Conservation (phyloP, 2,888 invertebrate genomes). For the Troides oblongomaculatus region DNA sequence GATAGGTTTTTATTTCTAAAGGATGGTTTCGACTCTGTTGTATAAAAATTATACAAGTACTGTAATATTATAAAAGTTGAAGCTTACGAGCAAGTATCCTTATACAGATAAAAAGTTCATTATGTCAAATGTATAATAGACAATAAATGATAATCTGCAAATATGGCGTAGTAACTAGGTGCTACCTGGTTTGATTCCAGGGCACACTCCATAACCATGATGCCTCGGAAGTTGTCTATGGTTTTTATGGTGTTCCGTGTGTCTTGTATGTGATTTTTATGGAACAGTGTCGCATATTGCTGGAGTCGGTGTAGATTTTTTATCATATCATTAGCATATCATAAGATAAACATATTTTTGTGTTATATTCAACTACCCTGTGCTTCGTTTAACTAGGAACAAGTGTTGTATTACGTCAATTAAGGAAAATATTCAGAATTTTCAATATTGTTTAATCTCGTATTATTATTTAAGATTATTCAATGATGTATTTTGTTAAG, state of each 20-base stretch:
- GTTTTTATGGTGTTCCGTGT: conserved; percentile 22
- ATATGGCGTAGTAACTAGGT: too few species aligned
- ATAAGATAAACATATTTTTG: conserved; percentile 60
- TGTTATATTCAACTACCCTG: conserved; percentile 46
- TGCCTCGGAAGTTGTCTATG: too few species aligned
- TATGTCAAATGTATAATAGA: background rate
- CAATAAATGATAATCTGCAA: background rate
- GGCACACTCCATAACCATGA: background rate
- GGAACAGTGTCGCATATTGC: conserved; percentile 54
- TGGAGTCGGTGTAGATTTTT: conserved; percentile 74
- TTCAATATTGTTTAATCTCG: background rate
- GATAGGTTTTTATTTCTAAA: conserved; percentile 33
- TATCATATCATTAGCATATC: conserved; percentile 79
- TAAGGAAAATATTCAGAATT: conserved; percentile 1
- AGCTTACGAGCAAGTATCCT: background rate
- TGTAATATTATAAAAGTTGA: background rate
- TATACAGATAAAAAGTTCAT: background rate
- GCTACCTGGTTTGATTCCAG: too few species aligned
- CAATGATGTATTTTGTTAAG: background rate
- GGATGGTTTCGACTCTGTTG: conserved; percentile 14
- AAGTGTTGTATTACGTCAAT: conserved; percentile 5
- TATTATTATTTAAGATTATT: conserved; percentile 6
- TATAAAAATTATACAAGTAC: conserved; percentile 16
- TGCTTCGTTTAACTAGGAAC: conserved; percentile 31
- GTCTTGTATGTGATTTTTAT: conserved; percentile 41